Percentiles rank a stretch among this genome's conserved stretches.
These are phyloP conservation scores for Himalopsyche kuldschensis DNA, from an alignment of 2,888 invertebrate genomes.

Conservation along the genomic window DNA sequence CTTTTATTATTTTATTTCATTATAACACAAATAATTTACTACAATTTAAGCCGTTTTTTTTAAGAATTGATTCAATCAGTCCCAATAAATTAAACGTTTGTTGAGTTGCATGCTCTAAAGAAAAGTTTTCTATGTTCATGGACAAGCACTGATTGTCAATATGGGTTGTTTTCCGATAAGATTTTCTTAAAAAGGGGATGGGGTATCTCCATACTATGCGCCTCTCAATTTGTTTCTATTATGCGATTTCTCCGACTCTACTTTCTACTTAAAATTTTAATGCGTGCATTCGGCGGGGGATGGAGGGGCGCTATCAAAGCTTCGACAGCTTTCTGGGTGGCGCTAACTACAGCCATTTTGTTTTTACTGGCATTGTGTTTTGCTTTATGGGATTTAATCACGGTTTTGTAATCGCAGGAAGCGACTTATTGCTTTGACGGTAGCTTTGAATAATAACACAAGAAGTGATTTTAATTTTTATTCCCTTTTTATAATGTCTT, in stretches of 20 bases:
- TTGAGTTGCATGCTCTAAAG: too few species aligned
- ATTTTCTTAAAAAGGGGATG: background rate
- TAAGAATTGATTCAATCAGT: too few species aligned
- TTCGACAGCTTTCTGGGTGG: constrained; percentile 28
- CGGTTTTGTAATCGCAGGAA: constrained; percentile 27
- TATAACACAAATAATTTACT: too few species aligned
- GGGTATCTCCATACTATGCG: background rate
- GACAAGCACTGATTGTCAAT: background rate
- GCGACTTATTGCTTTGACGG: constrained; percentile 10
- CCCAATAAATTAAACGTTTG: too few species aligned
- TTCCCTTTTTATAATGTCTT: background rate
- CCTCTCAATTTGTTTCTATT: constrained; percentile 39
- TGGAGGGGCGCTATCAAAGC: background rate
- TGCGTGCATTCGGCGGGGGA: constrained; percentile 22
- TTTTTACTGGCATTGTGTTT: constrained; percentile 21
- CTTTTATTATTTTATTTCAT: too few species aligned
- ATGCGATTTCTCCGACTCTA: constrained; percentile 34
- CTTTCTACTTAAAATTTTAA: constrained; percentile 38
- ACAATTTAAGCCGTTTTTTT: too few species aligned
- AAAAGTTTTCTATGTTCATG: background rate
- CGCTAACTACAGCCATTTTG: constrained; percentile 16
- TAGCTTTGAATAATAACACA: constrained; percentile 1
- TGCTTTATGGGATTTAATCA: constrained; percentile 29
- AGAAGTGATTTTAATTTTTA: constrained; percentile 5
- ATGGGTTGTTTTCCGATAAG: background rate